phyloP scores from a whole-genome alignment of 2,113 vertebrate species.

The Balaenoptera acutorostrata region DNA sequence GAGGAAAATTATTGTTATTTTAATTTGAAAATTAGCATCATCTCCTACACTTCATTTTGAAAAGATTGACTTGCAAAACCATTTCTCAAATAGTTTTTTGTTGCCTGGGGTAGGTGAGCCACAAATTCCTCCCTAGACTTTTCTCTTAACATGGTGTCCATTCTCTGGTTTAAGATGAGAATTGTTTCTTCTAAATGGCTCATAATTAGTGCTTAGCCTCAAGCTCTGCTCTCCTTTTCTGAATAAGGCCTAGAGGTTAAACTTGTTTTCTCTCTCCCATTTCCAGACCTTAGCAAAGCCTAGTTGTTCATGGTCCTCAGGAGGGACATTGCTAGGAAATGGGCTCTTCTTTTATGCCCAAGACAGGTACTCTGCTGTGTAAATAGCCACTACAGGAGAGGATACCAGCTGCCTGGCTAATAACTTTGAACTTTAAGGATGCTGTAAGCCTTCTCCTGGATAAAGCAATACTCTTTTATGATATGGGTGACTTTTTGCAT shows the following conservation, averaged over 20 bases:
- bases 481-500: constrained; percentile 54
- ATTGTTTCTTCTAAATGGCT: constrained; percentile 43
- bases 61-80: not conserved
- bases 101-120: not conserved
- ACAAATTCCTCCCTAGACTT: not conserved
- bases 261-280: constrained; percentile 71
- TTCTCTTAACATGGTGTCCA: not conserved
- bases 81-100: not conserved
- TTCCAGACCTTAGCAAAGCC: constrained; percentile 44
- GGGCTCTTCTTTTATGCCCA: constrained; percentile 77
- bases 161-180: not conserved
- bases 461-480: constrained; percentile 52
- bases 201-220: constrained; percentile 38
- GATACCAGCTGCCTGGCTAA: constrained; percentile 70
- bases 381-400: constrained; percentile 69
- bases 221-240: constrained; percentile 68
- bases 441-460: not conserved
- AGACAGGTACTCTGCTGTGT: constrained; percentile 53
- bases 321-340: constrained; percentile 81
- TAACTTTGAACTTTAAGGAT: constrained; percentile 59
- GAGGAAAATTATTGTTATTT: not conserved
- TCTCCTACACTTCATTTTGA: not conserved
- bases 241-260: constrained; percentile 67
- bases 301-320: constrained; percentile 76
- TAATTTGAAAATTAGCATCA: not conserved